A percentile compares a stretch with the other conserved stretches of the same genome.
Evolutionary conservation across 1,140 invertebrate genomes (phyloP).

Genomic region (Drosophila nannoptera): DNA sequence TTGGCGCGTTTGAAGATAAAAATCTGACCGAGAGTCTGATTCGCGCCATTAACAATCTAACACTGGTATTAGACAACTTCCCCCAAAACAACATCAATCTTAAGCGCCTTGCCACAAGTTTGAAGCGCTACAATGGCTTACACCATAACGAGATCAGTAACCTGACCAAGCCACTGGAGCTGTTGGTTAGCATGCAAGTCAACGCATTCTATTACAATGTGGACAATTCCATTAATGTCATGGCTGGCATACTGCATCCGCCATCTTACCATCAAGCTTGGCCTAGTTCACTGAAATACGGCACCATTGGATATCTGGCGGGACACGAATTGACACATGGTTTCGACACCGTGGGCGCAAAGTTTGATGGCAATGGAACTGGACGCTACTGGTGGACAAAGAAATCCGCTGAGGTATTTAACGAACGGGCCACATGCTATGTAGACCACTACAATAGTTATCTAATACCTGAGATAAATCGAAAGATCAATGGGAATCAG

Average conservation of each 20-base stretch:
- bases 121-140: conserved; percentile 54
- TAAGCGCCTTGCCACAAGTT: conserved; percentile 20
- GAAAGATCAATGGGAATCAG: conserved; percentile 81
- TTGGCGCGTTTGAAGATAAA: conserved; percentile 82
- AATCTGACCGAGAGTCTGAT: conserved; percentile 41
- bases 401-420: conserved; percentile 55
- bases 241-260: conserved; percentile 94
- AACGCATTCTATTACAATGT: conserved; percentile 74
- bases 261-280: conserved; percentile 90
- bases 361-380: conserved; percentile 46
- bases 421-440: conserved; percentile 84
- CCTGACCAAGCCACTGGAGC: conserved; percentile 58
- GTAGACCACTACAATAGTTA: conserved; percentile 84
- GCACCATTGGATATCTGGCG: conserved; percentile 65
- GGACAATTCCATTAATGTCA: conserved; percentile 71
- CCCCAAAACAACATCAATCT: conserved; percentile 53
- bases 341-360: conserved; percentile 59
- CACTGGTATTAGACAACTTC: conserved; percentile 31
- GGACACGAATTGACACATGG: conserved; percentile 75
- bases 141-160: conserved; percentile 35
- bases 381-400: conserved; percentile 71
- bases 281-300: conserved; percentile 69
- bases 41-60: conserved; percentile 45
- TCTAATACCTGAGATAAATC: conserved; percentile 80
- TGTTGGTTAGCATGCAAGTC: conserved; percentile 64